Evolutionary conservation across 2,888 invertebrate species (phyloP), one percentile per base, ranked within the genome.

Genomic region (Panopea generosa): DNA sequence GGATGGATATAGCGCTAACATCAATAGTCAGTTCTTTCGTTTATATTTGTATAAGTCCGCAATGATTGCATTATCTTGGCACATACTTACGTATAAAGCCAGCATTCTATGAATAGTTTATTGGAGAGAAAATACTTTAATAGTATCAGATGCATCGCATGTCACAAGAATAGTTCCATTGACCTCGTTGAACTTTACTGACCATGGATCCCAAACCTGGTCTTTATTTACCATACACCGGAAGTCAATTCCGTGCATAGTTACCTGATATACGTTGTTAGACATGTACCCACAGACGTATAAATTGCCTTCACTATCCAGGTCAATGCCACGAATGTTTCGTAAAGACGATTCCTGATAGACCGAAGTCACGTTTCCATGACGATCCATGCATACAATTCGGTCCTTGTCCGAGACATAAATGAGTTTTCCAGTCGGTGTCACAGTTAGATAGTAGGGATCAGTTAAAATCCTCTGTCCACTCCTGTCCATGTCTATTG

Each of bases 221-320:
- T 71, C 77, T 38, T 80, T 80, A 16, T 53, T 50, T 16, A 80
- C 52, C 24, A 80, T 50, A 56, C 67, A 67, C 14, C 80, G 73
- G 71, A 80, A 80, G 53, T 80, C 80, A 9, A 80, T 80, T 2
- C 80, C 76, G 29, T 80, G 77, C 77, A 77, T 67, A 7, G 80
- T 77, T 11, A 77, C 75, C 40, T 81, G 77, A n/a, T 75, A 71
- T 11, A 81, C 65, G 22, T 47, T 77, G 50, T 75, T 77, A 2
- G 81, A 81, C 77, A 77, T 77, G 49, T 77, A 81, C 9, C 81
- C 81, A 62, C 81, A 81, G 16, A 81, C 81, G 60, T 77, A 81
- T 22, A 81, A 49, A 43, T 81, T 81, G 2, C 81, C 81, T 45
- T 75, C 77, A n/a, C 26, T 60, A 33, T 81, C 81, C 50, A 75